Evolutionary conservation across 2,888 invertebrate genomes (phyloP).

Genomic region (Belgica antarctica): DNA sequence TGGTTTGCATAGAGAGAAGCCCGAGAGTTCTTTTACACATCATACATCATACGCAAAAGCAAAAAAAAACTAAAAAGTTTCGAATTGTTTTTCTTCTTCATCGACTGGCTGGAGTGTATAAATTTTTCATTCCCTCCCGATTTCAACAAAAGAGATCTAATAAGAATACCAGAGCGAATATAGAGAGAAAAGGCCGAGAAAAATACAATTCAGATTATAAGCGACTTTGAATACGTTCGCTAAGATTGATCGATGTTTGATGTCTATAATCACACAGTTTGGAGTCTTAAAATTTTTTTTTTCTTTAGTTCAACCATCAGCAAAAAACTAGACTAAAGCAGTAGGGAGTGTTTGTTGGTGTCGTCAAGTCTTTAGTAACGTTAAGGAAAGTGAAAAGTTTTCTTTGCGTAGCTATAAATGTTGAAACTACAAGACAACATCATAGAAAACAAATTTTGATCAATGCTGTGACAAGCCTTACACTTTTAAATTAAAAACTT

Average conservation of each 20-base stretch:
- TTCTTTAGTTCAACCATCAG: background rate
- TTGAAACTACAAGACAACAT: too few relatives aligned
- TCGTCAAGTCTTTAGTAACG: background rate
- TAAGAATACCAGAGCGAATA: slow-evolving; percentile 22
- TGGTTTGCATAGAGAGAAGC: background rate
- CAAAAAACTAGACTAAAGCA: slow-evolving; percentile 16
- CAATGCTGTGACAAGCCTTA: too few relatives aligned
- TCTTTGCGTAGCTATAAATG: too few relatives aligned
- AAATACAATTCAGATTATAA: slow-evolving; percentile 36
- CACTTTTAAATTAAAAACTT: too few relatives aligned
- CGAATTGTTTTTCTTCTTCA: background rate
- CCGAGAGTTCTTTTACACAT: background rate
- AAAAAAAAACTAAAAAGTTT: background rate
- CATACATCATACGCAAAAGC: slow-evolving; percentile 13
- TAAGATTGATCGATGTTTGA: slow-evolving; percentile 44
- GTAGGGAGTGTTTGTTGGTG: background rate
- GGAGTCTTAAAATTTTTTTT: slow-evolving; percentile 9
- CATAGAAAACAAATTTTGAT: too few relatives aligned
- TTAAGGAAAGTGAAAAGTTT: background rate
- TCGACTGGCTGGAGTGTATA: slow-evolving; percentile 1
- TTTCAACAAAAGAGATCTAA: slow-evolving; percentile 16
- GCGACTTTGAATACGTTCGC: background rate
- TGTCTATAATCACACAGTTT: slow-evolving; percentile 42
- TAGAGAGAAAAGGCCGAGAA: slow-evolving; percentile 3
- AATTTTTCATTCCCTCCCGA: slow-evolving; percentile 20